phyloP scores from a whole-genome alignment of 2,888 invertebrate species.

The Octodonta nipae region DNA sequence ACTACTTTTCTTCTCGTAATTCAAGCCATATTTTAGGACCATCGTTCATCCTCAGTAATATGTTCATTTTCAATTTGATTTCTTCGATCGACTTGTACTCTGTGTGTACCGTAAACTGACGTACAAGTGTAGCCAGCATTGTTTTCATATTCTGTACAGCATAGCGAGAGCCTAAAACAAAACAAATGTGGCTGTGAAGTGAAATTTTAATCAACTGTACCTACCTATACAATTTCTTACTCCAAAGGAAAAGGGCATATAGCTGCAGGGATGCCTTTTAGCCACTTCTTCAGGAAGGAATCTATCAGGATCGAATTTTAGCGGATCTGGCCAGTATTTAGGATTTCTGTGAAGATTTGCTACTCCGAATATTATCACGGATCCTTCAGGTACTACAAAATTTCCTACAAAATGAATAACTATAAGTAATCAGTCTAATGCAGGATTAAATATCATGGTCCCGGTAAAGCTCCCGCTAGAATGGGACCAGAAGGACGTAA shows the following conservation, averaged over 20 bases:
- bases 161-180: no score
- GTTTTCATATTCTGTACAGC: slow-evolving; percentile 37
- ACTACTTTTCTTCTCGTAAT: no score
- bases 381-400: neutral
- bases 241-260: neutral
- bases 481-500: no score
- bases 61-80: slow-evolving; percentile 17
- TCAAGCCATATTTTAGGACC: slow-evolving; percentile 16
- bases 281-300: neutral
- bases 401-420: neutral
- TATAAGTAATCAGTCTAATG: no score
- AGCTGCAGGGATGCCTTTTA: neutral
- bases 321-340: slow-evolving; percentile 1
- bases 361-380: neutral
- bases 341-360: neutral
- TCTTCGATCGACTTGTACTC: slow-evolving; percentile 18
- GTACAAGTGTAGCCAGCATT: slow-evolving; percentile 28
- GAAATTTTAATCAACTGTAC: no score
- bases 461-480: no score
- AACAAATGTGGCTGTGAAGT: no score
- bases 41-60: slow-evolving; percentile 17
- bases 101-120: slow-evolving; percentile 27
- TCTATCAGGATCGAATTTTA: neutral
- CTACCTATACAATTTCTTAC: neutral
- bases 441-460: no score